phyloP scores from a whole-genome alignment of 2,797 vertebrate genomes.

The Falco peregrinus region DNA sequence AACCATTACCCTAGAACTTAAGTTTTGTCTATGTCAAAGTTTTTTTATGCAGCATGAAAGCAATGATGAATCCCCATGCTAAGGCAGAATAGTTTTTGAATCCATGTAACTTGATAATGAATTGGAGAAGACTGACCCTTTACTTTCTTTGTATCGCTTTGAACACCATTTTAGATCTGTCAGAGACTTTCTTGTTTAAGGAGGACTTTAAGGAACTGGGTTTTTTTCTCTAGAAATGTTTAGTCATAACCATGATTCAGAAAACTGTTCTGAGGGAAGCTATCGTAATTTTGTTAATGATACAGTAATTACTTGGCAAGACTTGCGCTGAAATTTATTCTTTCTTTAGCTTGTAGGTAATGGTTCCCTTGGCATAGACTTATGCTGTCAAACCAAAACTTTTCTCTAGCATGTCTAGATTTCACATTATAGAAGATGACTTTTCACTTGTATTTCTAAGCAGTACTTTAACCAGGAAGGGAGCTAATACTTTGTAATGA shows the following conservation, averaged over 20 bases:
- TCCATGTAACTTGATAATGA: not conserved
- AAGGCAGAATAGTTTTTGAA: not conserved
- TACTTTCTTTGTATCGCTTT: not conserved
- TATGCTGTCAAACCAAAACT: not conserved
- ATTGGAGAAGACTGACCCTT: not conserved
- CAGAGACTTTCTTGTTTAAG: not conserved
- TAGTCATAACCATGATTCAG: not conserved
- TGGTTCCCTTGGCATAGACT: not conserved
- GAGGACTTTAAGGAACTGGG: not conserved
- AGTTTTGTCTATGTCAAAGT: not conserved
- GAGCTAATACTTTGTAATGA: not conserved
- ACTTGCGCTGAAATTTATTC: not conserved
- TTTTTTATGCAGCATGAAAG: not conserved
- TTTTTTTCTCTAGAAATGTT: constrained; percentile 8
- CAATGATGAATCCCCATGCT: not conserved
- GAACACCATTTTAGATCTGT: not conserved
- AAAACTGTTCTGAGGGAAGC: not conserved
- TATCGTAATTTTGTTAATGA: not conserved
- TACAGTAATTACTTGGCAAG: not conserved
- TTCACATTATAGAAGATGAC: not conserved
- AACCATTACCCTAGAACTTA: not conserved
- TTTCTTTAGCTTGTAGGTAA: not conserved
- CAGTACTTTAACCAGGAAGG: not conserved
- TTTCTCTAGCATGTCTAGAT: not conserved
- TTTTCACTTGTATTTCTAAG: not conserved